Percentiles rank a stretch among this genome's conserved stretches.
Conservation (phyloP, 2,113 vertebrate species). For the rat (Rattus norvegicus) region DNA sequence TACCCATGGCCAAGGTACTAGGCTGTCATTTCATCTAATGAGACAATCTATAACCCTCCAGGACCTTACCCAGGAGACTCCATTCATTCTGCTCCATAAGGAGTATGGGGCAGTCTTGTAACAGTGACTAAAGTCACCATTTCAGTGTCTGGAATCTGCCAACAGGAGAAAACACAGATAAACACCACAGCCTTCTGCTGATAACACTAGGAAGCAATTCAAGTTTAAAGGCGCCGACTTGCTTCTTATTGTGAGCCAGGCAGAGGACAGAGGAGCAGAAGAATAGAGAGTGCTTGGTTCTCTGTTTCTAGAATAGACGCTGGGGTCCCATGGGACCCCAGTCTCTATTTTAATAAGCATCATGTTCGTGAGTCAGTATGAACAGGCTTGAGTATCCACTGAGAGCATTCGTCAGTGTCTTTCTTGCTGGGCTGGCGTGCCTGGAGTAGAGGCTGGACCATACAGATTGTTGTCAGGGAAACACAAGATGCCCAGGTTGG, state of each 20-base stretch:
- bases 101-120: conserved; percentile 72
- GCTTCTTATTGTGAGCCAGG: conserved; percentile 59
- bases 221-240: conserved; percentile 68
- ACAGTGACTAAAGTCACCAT: conserved; percentile 72
- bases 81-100: conserved; percentile 79
- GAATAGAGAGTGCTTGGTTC: neutral
- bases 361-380: conserved; percentile 65
- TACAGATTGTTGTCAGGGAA: conserved; percentile 74
- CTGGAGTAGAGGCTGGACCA: conserved; percentile 57
- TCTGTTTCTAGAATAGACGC: neutral
- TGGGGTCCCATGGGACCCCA: neutral
- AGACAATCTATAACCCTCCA: conserved; percentile 77
- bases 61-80: conserved; percentile 77
- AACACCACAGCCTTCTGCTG: conserved; percentile 65
- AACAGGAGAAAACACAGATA: conserved; percentile 77
- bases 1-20: conserved; percentile 60
- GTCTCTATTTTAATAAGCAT: conserved; percentile 15
- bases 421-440: conserved; percentile 49
- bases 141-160: conserved; percentile 80
- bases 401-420: conserved; percentile 72
- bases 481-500: conserved; percentile 4
- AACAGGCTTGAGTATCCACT: conserved; percentile 14
- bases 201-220: conserved; percentile 68
- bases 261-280: neutral
- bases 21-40: conserved; percentile 81